phyloP scores from a whole-genome alignment of 2,113 vertebrate species.

The Cynopterus brachyotis region DNA sequence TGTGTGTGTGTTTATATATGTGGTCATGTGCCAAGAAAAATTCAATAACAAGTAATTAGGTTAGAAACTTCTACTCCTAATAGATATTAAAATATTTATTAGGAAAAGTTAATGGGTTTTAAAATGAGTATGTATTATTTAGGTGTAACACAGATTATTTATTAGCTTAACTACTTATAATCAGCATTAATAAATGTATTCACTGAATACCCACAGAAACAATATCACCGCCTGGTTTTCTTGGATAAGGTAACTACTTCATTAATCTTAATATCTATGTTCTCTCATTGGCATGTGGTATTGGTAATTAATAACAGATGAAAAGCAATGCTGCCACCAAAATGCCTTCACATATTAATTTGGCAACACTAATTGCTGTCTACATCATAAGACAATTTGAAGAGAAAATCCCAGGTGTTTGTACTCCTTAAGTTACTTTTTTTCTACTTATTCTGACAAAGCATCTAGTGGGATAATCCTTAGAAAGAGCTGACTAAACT shows the following conservation, averaged over 20 bases:
- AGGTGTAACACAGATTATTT: neutral
- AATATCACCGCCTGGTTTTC: neutral
- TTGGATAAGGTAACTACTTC: neutral
- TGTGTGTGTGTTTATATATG: neutral
- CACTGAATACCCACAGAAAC: neutral
- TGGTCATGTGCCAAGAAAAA: neutral
- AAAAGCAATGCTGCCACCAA: neutral
- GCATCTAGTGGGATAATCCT: neutral
- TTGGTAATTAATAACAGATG: neutral
- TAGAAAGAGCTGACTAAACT: neutral
- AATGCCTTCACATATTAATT: neutral
- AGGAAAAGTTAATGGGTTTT: conserved; percentile 20
- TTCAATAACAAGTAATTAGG: neutral
- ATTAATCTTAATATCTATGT: neutral
- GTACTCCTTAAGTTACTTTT: neutral
- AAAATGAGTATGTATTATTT: conserved; percentile 24
- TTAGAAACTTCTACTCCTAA: conserved; percentile 12
- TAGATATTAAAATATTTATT: conserved; percentile 17
- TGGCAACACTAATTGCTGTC: neutral
- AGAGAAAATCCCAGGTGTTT: conserved; percentile 43
- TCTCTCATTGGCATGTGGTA: neutral
- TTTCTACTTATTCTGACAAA: neutral
- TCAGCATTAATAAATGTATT: conserved; percentile 24
- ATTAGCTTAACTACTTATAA: conserved; percentile 36
- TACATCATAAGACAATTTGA: neutral